A percentile compares a stretch with the other conserved stretches of the same genome.
Evolutionary conservation across 1,140 invertebrate genomes (phyloP).

Genomic region (Hylaeus anthracinus): DNA sequence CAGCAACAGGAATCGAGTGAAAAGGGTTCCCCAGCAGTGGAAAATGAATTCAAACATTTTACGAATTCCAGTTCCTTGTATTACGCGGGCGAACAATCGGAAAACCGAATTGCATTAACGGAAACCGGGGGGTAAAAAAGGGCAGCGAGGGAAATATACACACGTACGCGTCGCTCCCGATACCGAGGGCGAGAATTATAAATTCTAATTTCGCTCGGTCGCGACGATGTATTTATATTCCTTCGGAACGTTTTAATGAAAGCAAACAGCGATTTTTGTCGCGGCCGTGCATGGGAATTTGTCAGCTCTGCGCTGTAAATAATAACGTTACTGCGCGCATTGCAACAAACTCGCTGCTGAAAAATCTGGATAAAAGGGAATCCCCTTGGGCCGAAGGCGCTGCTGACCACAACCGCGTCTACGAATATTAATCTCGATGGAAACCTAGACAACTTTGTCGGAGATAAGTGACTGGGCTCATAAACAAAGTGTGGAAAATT

Average conservation of each 20-base stretch:
- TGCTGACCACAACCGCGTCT: no score
- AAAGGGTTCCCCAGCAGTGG: background rate
- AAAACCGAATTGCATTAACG: constrained; percentile 14
- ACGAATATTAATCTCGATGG: no score
- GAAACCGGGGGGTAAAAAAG: background rate
- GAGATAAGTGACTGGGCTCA: no score
- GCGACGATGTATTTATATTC: constrained; percentile 32
- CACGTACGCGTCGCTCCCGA: background rate
- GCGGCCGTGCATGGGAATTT: constrained; percentile 7
- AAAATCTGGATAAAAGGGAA: background rate
- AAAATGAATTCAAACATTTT: constrained; percentile 27
- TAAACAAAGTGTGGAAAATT: no score
- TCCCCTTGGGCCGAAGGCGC: background rate
- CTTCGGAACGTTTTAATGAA: constrained; percentile 24
- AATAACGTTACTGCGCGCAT: constrained; percentile 7
- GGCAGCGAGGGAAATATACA: background rate
- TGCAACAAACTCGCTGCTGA: background rate
- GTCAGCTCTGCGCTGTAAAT: constrained; percentile 6
- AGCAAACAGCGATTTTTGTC: constrained; percentile 43
- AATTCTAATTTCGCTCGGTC: constrained; percentile 34
- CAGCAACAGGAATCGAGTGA: no score
- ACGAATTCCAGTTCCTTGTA: constrained; percentile 6
- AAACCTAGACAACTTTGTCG: no score
- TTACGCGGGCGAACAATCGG: background rate
- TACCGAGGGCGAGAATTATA: constrained; percentile 24